Evolutionary conservation across 2,888 invertebrate genomes (phyloP).

Genomic region (Eucera pruinosa): DNA sequence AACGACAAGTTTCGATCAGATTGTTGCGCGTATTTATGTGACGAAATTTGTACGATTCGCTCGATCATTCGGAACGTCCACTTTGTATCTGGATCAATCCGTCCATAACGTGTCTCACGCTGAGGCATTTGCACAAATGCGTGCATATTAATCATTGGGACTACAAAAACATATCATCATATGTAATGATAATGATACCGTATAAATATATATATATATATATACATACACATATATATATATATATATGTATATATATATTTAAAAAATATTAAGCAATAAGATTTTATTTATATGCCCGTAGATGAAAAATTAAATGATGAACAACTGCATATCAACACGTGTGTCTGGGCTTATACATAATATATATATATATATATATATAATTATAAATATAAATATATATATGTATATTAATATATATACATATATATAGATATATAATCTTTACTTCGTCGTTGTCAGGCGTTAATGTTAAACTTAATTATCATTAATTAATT

Average conservation of each 20-base stretch:
- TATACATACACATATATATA: conserved; percentile 60
- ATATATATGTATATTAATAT: conserved; percentile 70
- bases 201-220: conserved; percentile 62
- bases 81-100: conserved; percentile 79
- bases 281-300: conserved; percentile 84
- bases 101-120: conserved; percentile 78
- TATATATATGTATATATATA: conserved; percentile 63
- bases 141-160: conserved; percentile 85
- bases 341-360: conserved; percentile 83
- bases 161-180: conserved; percentile 85
- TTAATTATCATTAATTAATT: conserved; percentile 78
- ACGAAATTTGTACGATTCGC: conserved; percentile 14
- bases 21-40: conserved; percentile 13
- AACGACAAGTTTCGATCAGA: not conserved
- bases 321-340: conserved; percentile 83
- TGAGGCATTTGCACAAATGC: conserved; percentile 81
- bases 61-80: conserved; percentile 78
- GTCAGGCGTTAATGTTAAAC: conserved; percentile 83
- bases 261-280: conserved; percentile 82
- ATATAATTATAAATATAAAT: conserved; percentile 76
- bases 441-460: conserved; percentile 83
- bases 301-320: conserved; percentile 70
- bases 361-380: conserved; percentile 71
- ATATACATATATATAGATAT: conserved; percentile 69
- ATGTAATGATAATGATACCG: conserved; percentile 73